These are phyloP conservation scores for Neomorphus geoffroyi DNA, from an alignment of 2,797 vertebrate species.

Conservation along the genomic window DNA sequence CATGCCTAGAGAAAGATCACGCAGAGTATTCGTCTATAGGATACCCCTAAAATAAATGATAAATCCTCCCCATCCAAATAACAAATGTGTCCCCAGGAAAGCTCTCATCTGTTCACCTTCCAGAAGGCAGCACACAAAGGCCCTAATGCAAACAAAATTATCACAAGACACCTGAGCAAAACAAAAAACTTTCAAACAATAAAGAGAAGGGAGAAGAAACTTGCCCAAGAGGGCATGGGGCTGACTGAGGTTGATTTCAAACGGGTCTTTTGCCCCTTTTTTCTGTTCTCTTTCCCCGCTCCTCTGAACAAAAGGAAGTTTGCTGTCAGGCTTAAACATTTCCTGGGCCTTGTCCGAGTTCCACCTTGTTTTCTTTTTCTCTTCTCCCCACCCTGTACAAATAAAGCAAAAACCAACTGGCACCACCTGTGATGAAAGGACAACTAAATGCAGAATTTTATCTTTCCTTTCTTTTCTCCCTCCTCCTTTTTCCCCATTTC, in stretches of 20 bases:
- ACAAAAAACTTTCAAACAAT: not conserved
- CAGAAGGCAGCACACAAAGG: slow-evolving; percentile 11
- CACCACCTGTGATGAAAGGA: slow-evolving; percentile 77
- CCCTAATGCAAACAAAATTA: slow-evolving; percentile 6
- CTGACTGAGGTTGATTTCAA: slow-evolving; percentile 45
- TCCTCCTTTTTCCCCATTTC: slow-evolving; percentile 59
- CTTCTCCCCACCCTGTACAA: slow-evolving; percentile 82
- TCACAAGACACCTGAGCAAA: not conserved
- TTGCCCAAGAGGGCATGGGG: not conserved
- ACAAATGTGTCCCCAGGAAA: not conserved
- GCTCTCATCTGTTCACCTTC: slow-evolving; percentile 20
- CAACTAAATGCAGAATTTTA: slow-evolving; percentile 77
- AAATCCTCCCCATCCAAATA: not conserved
- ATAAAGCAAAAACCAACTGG: slow-evolving; percentile 78
- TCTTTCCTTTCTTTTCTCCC: slow-evolving; percentile 68
- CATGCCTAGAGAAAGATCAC: not conserved
- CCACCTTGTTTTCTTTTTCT: slow-evolving; percentile 80
- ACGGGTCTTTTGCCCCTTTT: slow-evolving; percentile 52
- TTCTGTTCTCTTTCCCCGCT: slow-evolving; percentile 42
- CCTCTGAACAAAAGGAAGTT: slow-evolving; percentile 77
- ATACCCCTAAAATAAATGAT: not conserved
- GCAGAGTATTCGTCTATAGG: not conserved
- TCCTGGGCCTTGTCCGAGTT: slow-evolving; percentile 79
- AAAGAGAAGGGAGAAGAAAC: slow-evolving; percentile 11
- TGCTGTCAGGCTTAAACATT: slow-evolving; percentile 74